Evolutionary conservation across 2,113 vertebrate genomes (phyloP).

Genomic region (Indicator maculatus): DNA sequence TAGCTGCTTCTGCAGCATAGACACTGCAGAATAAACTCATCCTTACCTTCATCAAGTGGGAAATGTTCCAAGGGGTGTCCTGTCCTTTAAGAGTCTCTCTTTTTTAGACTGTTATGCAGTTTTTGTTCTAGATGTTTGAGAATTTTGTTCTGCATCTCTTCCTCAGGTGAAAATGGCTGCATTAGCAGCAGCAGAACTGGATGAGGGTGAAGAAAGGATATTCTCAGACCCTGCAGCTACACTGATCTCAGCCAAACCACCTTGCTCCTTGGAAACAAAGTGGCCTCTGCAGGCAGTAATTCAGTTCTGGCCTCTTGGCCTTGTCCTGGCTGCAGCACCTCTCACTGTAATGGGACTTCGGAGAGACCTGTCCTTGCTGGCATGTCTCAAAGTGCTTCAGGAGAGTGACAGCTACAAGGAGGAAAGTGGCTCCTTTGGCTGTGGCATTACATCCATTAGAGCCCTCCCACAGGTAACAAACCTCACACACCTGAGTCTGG

Average conservation of each 20-base stretch:
- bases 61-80: not conserved
- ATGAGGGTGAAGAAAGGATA: slow-evolving; percentile 74
- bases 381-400: slow-evolving; percentile 78
- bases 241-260: not conserved
- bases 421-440: slow-evolving; percentile 74
- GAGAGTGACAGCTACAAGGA: slow-evolving; percentile 55
- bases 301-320: slow-evolving; percentile 86
- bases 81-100: not conserved
- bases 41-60: not conserved
- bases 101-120: not conserved
- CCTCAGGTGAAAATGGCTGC: slow-evolving; percentile 77
- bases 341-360: slow-evolving; percentile 69
- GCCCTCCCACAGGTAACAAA: slow-evolving; percentile 87
- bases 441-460: slow-evolving; percentile 86
- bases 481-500: fast-evolving
- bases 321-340: slow-evolving; percentile 82
- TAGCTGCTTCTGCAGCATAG: not conserved
- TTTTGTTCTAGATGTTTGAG: not conserved
- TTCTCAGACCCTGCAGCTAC: not conserved
- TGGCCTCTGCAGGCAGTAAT: slow-evolving; percentile 63
- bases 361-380: slow-evolving; percentile 78
- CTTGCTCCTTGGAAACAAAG: not conserved
- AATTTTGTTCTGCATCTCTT: not conserved
- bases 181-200: slow-evolving; percentile 86
- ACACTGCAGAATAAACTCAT: not conserved